Evolutionary conservation across 2,113 vertebrate species (phyloP), one percentile per base, ranked within the genome.

Genomic region (Hemibagrus wyckioides): DNA sequence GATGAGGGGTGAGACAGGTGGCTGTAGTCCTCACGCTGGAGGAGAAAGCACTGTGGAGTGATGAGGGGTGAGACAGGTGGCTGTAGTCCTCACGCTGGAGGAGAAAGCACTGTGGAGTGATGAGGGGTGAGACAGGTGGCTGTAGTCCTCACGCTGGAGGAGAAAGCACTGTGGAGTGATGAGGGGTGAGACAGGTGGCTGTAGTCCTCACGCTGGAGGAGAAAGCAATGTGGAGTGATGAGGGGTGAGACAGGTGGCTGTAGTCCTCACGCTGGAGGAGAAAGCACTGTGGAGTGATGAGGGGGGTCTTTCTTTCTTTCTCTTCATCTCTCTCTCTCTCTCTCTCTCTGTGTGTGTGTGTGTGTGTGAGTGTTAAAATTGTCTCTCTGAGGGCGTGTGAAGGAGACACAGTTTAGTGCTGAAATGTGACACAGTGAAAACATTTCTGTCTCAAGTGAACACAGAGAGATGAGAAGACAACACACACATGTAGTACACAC

Each of bases 341-440:
- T 9, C 25, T 25, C 6, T 61, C 25, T 61, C 17, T 21, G 1
- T 17, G 14, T 57, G 44, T 7, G 44, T 48, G 44, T 48, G 44
- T 7, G 44, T 7, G 44, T 7, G 1, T 17, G 14, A 67, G n/a
- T 15, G n/a, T 67, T 67, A 33, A 67, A 13, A 13, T 71, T 71
- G 33, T 71, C 17, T 39, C 33, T 7, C 39, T 73, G 69, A 73
- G 36, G 23, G 36, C 23, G 11, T 41, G 69, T 41, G 21, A 9
- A 73, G 9, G 21, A 13, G 36, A 44, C 21, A 73, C 39, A 44
- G 21, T 73, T 73, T 25, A 73, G 69, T 44, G 39, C 21, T 73
- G 69, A 73, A 73, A 44, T 73, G 39, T 73, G 69, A 41, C 69
- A 73, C 69, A 71, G 33, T 71, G 36, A 41, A 69, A 39, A 41